Conservation (phyloP, 1,140 invertebrate genomes). For the Diorhabda elongata region DNA sequence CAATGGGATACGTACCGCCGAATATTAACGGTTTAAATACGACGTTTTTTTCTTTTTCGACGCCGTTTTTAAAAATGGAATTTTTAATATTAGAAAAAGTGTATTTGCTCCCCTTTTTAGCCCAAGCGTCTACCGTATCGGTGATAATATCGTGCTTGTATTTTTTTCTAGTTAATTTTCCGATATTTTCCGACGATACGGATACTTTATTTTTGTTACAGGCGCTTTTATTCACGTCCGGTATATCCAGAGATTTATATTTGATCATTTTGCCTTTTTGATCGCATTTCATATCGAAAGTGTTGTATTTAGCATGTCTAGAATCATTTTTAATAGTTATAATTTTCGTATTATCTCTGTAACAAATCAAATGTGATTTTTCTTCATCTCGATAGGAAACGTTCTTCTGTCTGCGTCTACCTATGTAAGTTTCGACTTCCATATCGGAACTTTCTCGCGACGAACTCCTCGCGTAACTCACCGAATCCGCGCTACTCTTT, state of each 20-base stretch:
- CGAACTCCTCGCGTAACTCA: conserved; percentile 23
- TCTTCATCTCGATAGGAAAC: conserved; percentile 38
- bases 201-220: conserved; percentile 39
- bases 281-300: conserved; percentile 40
- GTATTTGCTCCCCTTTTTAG: conserved; percentile 38
- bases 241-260: conserved; percentile 43
- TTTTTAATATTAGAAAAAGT: conserved; percentile 44
- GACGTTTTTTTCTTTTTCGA: conserved; percentile 30
- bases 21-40: conserved; percentile 66
- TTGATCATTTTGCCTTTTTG: conserved; percentile 39
- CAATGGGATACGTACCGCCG: conserved; percentile 77
- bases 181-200: conserved; percentile 39
- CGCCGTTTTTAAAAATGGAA: conserved; percentile 40
- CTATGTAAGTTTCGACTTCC: conserved; percentile 27
- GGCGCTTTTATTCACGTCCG: conserved; percentile 35
- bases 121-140: conserved; percentile 60
- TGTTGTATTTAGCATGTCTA: conserved; percentile 42
- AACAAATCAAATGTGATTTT: conserved; percentile 41
- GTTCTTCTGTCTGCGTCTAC: conserved; percentile 24
- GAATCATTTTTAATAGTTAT: conserved; percentile 38
- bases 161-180: conserved; percentile 31
- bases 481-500: conserved; percentile 33
- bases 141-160: conserved; percentile 54
- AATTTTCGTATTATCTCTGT: conserved; percentile 40
- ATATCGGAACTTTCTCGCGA: conserved; percentile 38